These are phyloP conservation scores for Abscondita cerata DNA, from an alignment of 2,888 invertebrate species.

Conservation along the genomic window DNA sequence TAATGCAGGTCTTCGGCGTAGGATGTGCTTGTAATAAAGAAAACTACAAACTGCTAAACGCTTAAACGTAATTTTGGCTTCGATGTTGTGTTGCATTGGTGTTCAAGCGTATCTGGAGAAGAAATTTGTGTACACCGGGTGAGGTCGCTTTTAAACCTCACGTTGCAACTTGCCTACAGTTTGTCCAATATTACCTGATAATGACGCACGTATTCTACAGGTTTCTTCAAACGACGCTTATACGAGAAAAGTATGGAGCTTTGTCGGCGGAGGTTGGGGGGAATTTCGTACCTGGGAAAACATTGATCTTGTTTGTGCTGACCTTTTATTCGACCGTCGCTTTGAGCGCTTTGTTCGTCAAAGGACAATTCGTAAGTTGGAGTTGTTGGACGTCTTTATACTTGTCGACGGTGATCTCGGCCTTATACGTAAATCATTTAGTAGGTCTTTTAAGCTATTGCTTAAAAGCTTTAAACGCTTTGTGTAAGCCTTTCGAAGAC, in stretches of 20 bases:
- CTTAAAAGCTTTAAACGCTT: background rate
- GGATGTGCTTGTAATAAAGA: too few relatives aligned
- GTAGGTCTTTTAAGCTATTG: background rate
- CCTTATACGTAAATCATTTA: background rate
- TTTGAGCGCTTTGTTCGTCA: background rate
- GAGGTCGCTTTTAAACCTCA: background rate
- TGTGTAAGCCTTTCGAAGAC: background rate
- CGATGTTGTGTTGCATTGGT: background rate
- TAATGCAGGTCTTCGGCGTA: too few relatives aligned
- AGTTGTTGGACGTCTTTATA: background rate
- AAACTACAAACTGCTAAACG: too few relatives aligned
- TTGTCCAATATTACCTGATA: background rate
- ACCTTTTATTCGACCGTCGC: background rate
- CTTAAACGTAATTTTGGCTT: background rate
- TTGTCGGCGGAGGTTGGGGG: background rate
- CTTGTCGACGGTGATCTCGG: background rate
- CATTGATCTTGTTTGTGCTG: background rate
- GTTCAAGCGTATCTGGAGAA: background rate
- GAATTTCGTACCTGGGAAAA: background rate
- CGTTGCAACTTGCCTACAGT: background rate
- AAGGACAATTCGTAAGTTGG: background rate
- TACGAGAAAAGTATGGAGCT: background rate
- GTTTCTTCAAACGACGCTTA: background rate
- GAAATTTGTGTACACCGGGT: background rate
- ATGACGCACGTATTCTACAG: background rate